Evolutionary conservation across 2,113 vertebrate species (phyloP), one percentile per base, ranked within the genome.

Genomic region (Pogonocichla stellata): DNA sequence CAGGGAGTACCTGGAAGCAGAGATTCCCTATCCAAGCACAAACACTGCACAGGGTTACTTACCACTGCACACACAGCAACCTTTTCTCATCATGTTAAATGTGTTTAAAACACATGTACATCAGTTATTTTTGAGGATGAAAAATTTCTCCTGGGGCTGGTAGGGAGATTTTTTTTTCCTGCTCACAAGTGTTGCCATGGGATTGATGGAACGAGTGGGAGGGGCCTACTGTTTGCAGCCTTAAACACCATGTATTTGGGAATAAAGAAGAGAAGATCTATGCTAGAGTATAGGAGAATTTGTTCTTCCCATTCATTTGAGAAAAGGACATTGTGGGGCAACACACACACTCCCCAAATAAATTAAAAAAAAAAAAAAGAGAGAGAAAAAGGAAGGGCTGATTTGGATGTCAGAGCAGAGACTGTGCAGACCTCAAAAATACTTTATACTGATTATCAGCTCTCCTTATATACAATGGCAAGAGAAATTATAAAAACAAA

Each of bases 401-500:
- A 57, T 43, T 43, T 57, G 29, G 42, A 83, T 88, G 50, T 77
- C 82, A 88, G 75, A 88, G 31, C 8, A 86, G 34, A 24, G 28
- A 73, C 2, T 4, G 26, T 65, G 19, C 56, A 61, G 56, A 80
- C 22, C 64, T 86, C 67, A 88, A 54, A 94, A 70, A 22, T 62
- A 80, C 42, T 73, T 90, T 28, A 36, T 20, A n/a, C 11, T 28
- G 19, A 18, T 78, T 90, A 60, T 86, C 86, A 88, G 64, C 51
- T 73, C 90, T 92, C 58, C 51, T 73, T 56, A 70, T 40, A 60
- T 29, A 80, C 31, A 70, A 51, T 26, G 25, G 51, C 33, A 71
- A 80, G 5, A 78, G 14, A 62, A 86, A 94, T 91, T 91, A 88
- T 56, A 73, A 93, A 96, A 95, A 88, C 82, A 97, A 96, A 94